Percentiles rank a stretch among this genome's conserved stretches.
Conservation (phyloP, 2,113 vertebrate species). For the Naja naja region DNA sequence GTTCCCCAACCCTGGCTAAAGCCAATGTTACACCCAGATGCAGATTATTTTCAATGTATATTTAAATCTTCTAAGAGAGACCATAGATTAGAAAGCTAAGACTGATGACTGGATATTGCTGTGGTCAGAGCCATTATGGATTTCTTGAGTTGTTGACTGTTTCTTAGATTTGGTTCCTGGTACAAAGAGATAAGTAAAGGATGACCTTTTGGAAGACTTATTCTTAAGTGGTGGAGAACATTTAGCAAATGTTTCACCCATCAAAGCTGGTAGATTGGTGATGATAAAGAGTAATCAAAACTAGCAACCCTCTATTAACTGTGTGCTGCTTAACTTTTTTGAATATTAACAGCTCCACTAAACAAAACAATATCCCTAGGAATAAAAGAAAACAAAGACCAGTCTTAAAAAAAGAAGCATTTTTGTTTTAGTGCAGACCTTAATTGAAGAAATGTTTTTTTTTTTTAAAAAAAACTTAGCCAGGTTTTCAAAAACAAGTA, state of each 20-base stretch:
- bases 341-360: conserved; percentile 34
- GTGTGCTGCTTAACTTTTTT: not conserved
- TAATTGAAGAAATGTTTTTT: conserved; percentile 71
- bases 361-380: conserved; percentile 8
- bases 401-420: conserved; percentile 31
- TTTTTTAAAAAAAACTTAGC: conserved; percentile 62
- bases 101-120: not conserved
- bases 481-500: conserved; percentile 67
- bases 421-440: conserved; percentile 61
- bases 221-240: not conserved
- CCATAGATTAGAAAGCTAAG: not conserved
- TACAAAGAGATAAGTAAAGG: not conserved
- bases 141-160: not conserved
- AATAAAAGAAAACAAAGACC: conserved; percentile 48
- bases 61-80: not conserved
- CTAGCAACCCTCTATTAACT: not conserved
- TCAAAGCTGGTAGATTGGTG: not conserved
- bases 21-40: not conserved
- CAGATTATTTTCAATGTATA: not conserved
- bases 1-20: not conserved
- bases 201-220: not conserved
- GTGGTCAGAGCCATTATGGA: not conserved
- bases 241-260: not conserved
- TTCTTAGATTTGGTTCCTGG: not conserved
- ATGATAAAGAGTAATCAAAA: conserved; percentile 4